Evolutionary conservation across 2,888 invertebrate species (phyloP), one percentile per base, ranked within the genome.

Genomic region (Amphipyra berbera): DNA sequence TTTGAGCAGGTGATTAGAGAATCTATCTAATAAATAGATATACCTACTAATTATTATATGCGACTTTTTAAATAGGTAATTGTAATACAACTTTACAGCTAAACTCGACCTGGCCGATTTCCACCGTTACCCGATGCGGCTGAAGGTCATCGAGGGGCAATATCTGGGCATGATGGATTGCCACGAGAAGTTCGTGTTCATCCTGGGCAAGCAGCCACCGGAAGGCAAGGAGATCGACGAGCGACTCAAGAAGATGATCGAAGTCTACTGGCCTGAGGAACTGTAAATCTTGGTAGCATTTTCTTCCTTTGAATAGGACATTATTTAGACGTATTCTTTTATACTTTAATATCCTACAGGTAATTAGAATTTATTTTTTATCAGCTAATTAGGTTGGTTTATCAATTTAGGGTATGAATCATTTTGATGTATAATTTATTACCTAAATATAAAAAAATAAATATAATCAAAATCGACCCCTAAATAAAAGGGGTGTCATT

Each of bases 121-220:
- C 71, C 85, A 90, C 72, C 91, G 90, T 15, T 90, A 91, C 78
- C 90, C 89, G 4, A 89, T 92, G 90, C 83, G 90, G 8, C 73
- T 93, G 71, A 92, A 91, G 75, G 78, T 89, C 9, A 84, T 92
- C 33, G 90, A 91, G 48, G 80, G 81, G 3, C 85, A 86, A 48
- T 91, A 90, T 75, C 81, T 93, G 1, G 90, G 87, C 42, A 90
- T 92, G 91, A 91, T 93, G 90, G 92, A 93, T 79, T 93, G 93
- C 61, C 88, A 88, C 61, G 92, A 92, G 72, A 90, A 89, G 76
- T 90, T 90, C 65, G 87, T 91, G 15, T 91, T 93, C 77, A 80
- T 93, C 38, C 74, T 93, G 40, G 90, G 89, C 21, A 89, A 86
- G 67, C 88, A 90, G 50, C 85, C 84, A 1, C 86, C 87, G 0